Evolutionary conservation across 2,113 vertebrate genomes (phyloP).

Genomic region (Columbina picui): DNA sequence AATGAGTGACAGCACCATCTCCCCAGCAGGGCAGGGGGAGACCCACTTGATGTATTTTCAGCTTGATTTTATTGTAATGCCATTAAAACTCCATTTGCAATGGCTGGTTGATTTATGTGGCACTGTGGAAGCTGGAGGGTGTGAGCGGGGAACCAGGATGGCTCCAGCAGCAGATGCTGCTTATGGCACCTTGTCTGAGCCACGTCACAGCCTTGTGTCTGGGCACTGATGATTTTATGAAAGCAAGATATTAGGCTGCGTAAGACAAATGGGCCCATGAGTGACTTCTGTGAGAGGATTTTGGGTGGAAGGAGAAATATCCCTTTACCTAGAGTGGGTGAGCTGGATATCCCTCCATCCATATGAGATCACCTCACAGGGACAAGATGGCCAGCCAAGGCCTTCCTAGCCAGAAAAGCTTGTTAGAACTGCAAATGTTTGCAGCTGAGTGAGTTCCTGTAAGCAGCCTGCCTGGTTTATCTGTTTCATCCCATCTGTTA

Average conservation of each 20-base stretch:
- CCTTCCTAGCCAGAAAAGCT: background rate
- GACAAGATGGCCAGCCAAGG: background rate
- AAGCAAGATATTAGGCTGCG: background rate
- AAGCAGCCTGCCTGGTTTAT: background rate
- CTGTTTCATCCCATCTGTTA: background rate
- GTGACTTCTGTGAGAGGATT: background rate
- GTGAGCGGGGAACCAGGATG: background rate
- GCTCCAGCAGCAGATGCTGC: rapidly evolving
- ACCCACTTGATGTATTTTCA: background rate
- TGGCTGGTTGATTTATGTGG: background rate
- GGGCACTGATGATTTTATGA: background rate
- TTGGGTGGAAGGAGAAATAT: background rate
- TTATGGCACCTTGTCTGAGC: background rate
- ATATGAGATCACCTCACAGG: background rate
- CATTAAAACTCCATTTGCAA: background rate
- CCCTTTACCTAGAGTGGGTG: rapidly evolving
- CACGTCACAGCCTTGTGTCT: background rate
- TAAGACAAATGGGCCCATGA: background rate
- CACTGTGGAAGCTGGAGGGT: background rate
- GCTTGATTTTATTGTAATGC: background rate
- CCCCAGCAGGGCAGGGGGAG: background rate
- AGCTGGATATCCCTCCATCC: background rate
- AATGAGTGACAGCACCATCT: constrained; percentile 23
- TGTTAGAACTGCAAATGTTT: background rate
- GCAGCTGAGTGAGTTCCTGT: background rate